phyloP scores from a whole-genome alignment of 2,797 vertebrate genomes.

The Etheostoma nigrum region DNA sequence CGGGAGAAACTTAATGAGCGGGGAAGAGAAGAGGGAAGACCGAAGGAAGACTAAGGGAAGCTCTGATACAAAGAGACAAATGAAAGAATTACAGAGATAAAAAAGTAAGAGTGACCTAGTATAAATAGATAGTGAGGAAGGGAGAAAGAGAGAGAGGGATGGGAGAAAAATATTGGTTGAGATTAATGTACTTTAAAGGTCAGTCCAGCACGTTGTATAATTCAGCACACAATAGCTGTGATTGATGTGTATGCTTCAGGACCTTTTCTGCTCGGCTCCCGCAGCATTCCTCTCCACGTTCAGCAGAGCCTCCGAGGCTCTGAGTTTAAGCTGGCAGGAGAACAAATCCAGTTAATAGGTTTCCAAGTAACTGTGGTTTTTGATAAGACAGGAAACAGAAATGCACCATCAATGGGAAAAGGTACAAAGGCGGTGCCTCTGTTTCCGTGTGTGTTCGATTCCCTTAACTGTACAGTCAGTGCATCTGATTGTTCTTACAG shows the following conservation, averaged over 20 bases:
- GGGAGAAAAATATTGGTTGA: slow-evolving; percentile 81
- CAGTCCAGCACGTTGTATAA: slow-evolving; percentile 84
- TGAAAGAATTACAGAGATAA: slow-evolving; percentile 57
- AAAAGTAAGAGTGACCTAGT: slow-evolving; percentile 60
- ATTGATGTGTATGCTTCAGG: slow-evolving; percentile 82
- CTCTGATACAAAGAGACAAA: slow-evolving; percentile 38
- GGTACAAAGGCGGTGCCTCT: slow-evolving; percentile 48
- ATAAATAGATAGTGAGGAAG: slow-evolving; percentile 66
- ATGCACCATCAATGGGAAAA: slow-evolving; percentile 61
- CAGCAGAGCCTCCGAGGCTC: slow-evolving; percentile 65
- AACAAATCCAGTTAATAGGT: slow-evolving; percentile 72
- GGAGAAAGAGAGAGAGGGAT: slow-evolving; percentile 66
- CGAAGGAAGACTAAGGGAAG: slow-evolving; percentile 32
- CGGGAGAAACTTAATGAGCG: slow-evolving; percentile 65
- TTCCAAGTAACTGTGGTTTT: slow-evolving; percentile 70
- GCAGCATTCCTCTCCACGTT: slow-evolving; percentile 59
- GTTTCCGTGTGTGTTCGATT: slow-evolving; percentile 43
- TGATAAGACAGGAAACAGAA: slow-evolving; percentile 68
- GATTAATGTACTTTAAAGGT: slow-evolving; percentile 87
- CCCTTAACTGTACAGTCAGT: slow-evolving; percentile 37
- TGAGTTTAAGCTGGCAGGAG: slow-evolving; percentile 72
- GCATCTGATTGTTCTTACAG: slow-evolving; percentile 21
- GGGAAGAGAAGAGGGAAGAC: slow-evolving; percentile 39
- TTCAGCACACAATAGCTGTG: slow-evolving; percentile 84
- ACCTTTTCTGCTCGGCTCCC: slow-evolving; percentile 65